Conservation (phyloP, 2,797 vertebrate genomes). For the Acanthiza pusilla region DNA sequence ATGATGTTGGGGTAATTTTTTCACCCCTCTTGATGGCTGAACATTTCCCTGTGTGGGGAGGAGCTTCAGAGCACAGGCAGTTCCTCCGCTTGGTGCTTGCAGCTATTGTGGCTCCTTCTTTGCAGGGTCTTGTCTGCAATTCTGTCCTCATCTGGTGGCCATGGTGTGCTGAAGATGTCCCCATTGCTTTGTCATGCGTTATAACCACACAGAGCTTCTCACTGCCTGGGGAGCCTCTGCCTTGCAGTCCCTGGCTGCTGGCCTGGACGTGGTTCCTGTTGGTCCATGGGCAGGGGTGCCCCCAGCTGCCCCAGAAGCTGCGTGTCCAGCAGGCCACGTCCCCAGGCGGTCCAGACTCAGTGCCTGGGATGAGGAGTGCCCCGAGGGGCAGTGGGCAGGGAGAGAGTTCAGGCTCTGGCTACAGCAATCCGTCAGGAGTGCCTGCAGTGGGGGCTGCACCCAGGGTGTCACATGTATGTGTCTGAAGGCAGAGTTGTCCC, state of each 20-base stretch:
- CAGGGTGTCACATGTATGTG: neutral
- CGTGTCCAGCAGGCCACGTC: neutral
- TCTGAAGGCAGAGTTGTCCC: neutral
- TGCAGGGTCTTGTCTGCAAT: neutral
- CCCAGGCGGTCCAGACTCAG: accelerated
- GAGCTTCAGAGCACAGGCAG: neutral
- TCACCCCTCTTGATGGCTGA: neutral
- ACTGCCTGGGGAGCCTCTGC: neutral
- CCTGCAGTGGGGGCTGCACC: neutral
- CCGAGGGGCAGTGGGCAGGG: neutral
- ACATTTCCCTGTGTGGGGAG: neutral
- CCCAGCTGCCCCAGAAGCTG: accelerated
- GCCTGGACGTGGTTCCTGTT: accelerated
- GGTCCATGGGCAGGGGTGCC: too few species aligned
- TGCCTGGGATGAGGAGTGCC: neutral
- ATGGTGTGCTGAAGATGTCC: neutral
- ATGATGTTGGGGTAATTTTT: neutral
- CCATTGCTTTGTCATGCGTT: neutral
- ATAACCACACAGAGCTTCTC: neutral
- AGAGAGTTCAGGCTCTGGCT: neutral
- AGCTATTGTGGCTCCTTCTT: neutral
- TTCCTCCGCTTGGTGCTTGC: neutral
- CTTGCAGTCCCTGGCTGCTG: neutral
- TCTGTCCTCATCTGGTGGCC: neutral
- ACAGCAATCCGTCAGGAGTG: neutral